phyloP scores from a whole-genome alignment of 2,113 vertebrate genomes.

The Tetrao urogallus region DNA sequence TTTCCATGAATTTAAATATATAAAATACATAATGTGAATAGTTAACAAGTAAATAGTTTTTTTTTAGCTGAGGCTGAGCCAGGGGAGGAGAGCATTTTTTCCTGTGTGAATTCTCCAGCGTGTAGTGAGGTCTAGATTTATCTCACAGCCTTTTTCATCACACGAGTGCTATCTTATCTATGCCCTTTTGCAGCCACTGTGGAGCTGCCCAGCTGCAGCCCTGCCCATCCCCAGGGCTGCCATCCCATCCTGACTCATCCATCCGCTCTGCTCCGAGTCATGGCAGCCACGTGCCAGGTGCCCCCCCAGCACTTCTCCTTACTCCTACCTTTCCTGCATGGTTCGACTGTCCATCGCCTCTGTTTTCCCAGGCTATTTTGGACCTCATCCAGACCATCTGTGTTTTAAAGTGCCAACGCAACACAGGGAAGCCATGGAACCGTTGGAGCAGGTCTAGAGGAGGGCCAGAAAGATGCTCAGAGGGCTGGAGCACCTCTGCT shows the following conservation, averaged over 20 bases:
- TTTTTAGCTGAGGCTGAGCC: not conserved
- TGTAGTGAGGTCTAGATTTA: fast-evolving
- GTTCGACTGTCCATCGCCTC: not conserved
- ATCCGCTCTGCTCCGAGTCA: not conserved
- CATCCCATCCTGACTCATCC: not conserved
- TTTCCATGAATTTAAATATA: slow-evolving; percentile 17
- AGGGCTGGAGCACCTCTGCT: not conserved
- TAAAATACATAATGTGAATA: not conserved
- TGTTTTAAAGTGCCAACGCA: not conserved
- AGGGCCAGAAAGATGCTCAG: not conserved
- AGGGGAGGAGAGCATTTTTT: not conserved
- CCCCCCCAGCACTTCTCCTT: not conserved
- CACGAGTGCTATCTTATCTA: not conserved
- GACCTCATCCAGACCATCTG: not conserved
- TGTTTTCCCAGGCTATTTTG: not conserved
- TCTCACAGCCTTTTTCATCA: not conserved
- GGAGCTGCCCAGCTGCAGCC: not conserved
- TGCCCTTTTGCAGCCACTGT: not conserved
- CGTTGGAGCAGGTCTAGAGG: not conserved
- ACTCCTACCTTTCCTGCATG: fast-evolving
- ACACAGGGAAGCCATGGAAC: not conserved
- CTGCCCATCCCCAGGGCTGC: fast-evolving
- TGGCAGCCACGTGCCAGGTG: fast-evolving
- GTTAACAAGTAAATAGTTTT: not conserved
- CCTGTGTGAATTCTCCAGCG: not conserved